Conservation (phyloP, 2,888 invertebrate genomes). For the Chloromyia formosa region DNA sequence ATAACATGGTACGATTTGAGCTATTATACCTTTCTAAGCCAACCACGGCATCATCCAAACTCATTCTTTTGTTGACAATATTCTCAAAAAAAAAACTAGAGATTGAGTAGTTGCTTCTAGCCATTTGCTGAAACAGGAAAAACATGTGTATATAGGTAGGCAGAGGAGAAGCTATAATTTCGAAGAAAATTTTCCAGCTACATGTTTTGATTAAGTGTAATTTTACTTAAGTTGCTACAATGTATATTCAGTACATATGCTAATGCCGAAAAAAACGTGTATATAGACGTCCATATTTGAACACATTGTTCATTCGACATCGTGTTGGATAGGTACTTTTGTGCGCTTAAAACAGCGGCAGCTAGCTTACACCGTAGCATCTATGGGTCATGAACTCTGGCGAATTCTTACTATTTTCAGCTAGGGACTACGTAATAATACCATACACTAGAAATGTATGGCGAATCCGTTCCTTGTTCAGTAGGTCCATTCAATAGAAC, state of each 20-base stretch:
- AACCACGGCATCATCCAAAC: too few relatives aligned
- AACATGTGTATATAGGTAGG: background rate
- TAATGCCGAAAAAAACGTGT: conserved; percentile 24
- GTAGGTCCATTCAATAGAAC: conserved; percentile 34
- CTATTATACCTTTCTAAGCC: too few relatives aligned
- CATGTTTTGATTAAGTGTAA: conserved; percentile 16
- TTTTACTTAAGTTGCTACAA: background rate
- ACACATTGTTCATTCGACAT: background rate
- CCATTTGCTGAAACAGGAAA: too few relatives aligned
- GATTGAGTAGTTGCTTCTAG: too few relatives aligned
- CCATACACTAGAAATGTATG: background rate
- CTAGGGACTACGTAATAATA: background rate
- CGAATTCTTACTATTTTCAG: background rate
- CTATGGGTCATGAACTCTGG: conserved; percentile 39
- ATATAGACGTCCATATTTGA: background rate
- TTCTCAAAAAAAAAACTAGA: too few relatives aligned
- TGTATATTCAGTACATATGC: background rate
- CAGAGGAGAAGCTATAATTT: background rate
- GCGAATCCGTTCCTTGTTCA: conserved; percentile 8
- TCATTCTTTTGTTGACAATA: too few relatives aligned
- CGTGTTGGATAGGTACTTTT: background rate
- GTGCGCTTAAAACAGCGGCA: background rate
- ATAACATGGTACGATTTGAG: too few relatives aligned
- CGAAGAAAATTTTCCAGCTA: conserved; percentile 2
- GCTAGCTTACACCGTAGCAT: background rate